A percentile compares a stretch with the other conserved stretches of the same genome.
Conservation (phyloP, 2,113 vertebrate genomes). For the Dicentrarchus labrax region DNA sequence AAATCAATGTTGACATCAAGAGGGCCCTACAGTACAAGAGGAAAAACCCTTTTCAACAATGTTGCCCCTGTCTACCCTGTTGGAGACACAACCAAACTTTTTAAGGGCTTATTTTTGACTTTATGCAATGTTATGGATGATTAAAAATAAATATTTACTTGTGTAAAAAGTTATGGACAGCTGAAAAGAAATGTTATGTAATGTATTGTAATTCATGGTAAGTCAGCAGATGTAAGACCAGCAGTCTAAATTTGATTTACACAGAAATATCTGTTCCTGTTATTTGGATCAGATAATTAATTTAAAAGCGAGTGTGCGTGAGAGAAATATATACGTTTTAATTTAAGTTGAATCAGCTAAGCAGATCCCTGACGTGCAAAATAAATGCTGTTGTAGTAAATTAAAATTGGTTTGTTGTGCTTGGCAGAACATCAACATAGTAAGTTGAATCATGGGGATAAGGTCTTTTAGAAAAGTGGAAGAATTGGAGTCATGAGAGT, state of each 20-base stretch:
- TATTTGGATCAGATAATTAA: conserved; percentile 3
- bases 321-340: not conserved
- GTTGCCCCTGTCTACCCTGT: conserved; percentile 79
- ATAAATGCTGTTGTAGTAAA: conserved; percentile 33
- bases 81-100: conserved; percentile 39
- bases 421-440: not conserved
- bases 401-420: not conserved
- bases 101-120: conserved; percentile 19
- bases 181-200: not conserved
- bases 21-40: conserved; percentile 87
- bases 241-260: not conserved
- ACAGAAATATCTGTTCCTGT: not conserved
- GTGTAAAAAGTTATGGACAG: not conserved
- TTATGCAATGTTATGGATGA: conserved; percentile 6
- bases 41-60: conserved; percentile 87
- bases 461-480: not conserved
- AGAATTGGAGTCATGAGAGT: conserved; percentile 4
- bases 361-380: not conserved
- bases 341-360: not conserved
- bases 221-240: not conserved
- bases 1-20: conserved; percentile 84
- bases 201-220: not conserved
- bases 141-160: not conserved
- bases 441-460: not conserved
- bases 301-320: too few relatives aligned